Percentiles rank a stretch among this genome's conserved stretches.
Evolutionary conservation across 2,113 vertebrate species (phyloP).

Genomic region (Propithecus coquereli): DNA sequence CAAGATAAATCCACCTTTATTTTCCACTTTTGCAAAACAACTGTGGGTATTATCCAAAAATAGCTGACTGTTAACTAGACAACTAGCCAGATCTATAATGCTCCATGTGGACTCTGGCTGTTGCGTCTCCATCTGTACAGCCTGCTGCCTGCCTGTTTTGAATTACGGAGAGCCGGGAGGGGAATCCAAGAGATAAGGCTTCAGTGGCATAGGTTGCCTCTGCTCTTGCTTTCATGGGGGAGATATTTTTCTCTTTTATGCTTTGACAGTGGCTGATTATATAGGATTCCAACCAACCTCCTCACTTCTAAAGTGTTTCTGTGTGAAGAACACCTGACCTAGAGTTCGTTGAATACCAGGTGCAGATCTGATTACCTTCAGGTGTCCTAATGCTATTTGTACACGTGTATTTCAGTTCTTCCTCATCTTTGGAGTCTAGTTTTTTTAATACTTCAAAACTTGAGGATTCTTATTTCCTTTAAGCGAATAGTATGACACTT

Average conservation of each 20-base stretch:
- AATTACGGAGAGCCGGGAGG: neutral
- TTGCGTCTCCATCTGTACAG: neutral
- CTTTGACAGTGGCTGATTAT: constrained; percentile 37
- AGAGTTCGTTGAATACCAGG: neutral
- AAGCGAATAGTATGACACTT: constrained; percentile 36
- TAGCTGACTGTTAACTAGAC: constrained; percentile 56
- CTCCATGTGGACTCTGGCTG: neutral
- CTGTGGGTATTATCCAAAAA: constrained; percentile 55
- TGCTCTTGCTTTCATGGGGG: neutral
- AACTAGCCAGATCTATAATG: constrained; percentile 14
- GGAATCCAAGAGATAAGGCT: constrained; percentile 4
- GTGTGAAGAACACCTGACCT: constrained; percentile 37
- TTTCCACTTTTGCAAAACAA: constrained; percentile 13
- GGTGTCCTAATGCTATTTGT: constrained; percentile 22
- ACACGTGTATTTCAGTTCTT: neutral
- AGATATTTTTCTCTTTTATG: constrained; percentile 55
- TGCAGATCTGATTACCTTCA: constrained; percentile 46
- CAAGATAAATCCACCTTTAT: neutral
- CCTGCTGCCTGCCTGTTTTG: neutral
- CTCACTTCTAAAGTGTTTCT: constrained; percentile 34
- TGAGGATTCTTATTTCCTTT: constrained; percentile 25
- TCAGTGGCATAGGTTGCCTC: neutral
- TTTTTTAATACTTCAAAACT: constrained; percentile 31
- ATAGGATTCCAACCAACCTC: constrained; percentile 24
- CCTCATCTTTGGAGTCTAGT: neutral